Evolutionary conservation across 2,113 vertebrate genomes (phyloP), one percentile per base, ranked within the genome.

Genomic region (Pterocles orientalis): DNA sequence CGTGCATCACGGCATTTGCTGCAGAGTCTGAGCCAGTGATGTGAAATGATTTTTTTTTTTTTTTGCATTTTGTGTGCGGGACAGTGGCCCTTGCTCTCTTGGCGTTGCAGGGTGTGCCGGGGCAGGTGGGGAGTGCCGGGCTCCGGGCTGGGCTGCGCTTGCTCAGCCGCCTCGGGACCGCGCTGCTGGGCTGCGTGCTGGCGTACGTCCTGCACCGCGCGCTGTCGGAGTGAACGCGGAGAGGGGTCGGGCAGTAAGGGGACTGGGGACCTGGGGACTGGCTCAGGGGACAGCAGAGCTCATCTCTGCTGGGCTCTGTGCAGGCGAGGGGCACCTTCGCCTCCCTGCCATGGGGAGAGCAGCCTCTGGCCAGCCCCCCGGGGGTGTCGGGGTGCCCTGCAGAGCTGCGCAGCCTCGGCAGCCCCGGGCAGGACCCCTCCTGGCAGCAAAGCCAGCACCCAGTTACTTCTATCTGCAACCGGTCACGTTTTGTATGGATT

Each of bases 1-100:
- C 18, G 0, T 1, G 3, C 16, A 0, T 39, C 48, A 0, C 81
- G 20, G 69, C 1, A 0, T 8, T 25, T 33, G 1, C 3, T 1
- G 19, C n/a, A 10, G 51, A 21, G 9, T 3, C 39, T 34, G 64
- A 34, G 57, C 1, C 1, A 1, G 6, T 9, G 31, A 5, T 7
- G 31, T 14, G 36, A 14, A 36, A 18, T 33, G 13, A 28, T n/a
- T n/a, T n/a, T n/a, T n/a, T n/a, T n/a, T 4, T 8, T 16, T 20
- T 61, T 34, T 48, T 8, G 18, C 31, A 2, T 15, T 45, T 34
- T 41, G 39, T 10, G 31, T 18, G 16, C 0, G 2, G 17, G 82
- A 77, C 88, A 11, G 31, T 14, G 51, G 80, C 60, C 53, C 2
- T 2, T 28, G 90, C 81, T 92, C 68, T 96, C 80, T 71, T 34